phyloP scores from a whole-genome alignment of 2,113 vertebrate genomes.

The Petaurus breviceps region DNA sequence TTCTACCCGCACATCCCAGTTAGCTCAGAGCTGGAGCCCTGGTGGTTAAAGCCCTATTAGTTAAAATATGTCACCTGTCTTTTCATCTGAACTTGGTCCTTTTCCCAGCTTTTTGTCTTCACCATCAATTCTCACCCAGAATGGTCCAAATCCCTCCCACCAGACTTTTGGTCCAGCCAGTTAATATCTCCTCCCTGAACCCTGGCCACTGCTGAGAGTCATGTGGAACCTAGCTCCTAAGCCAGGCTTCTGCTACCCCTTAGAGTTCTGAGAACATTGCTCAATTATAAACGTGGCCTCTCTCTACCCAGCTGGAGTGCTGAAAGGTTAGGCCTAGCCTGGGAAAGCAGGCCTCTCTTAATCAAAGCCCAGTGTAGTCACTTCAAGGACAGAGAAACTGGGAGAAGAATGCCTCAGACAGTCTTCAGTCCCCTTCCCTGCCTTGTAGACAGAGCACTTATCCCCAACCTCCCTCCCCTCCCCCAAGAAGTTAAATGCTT shows the following conservation, averaged over 20 bases:
- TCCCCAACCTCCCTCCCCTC: no score
- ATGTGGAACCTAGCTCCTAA: background rate
- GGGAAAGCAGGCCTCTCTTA: background rate
- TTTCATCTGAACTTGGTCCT: background rate
- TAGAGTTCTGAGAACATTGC: background rate
- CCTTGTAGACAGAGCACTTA: background rate
- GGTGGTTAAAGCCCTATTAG: background rate
- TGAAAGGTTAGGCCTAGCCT: background rate
- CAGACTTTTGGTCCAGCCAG: background rate
- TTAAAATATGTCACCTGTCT: background rate
- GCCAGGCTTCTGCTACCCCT: background rate
- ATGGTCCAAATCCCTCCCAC: background rate
- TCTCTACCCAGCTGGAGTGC: background rate
- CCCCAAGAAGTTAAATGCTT: background rate
- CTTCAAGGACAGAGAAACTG: background rate
- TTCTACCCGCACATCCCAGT: background rate
- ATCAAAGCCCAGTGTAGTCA: background rate
- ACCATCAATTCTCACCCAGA: background rate
- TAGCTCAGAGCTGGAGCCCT: background rate
- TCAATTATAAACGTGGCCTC: accelerated
- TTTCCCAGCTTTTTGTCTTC: background rate
- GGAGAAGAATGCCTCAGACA: background rate
- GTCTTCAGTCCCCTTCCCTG: background rate
- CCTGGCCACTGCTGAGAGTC: background rate
- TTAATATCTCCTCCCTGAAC: background rate